A percentile compares a stretch with the other conserved stretches of the same genome.
These are phyloP conservation scores for Pelobates cultripes DNA, from an alignment of 2,797 vertebrate genomes.

Conservation along the genomic window DNA sequence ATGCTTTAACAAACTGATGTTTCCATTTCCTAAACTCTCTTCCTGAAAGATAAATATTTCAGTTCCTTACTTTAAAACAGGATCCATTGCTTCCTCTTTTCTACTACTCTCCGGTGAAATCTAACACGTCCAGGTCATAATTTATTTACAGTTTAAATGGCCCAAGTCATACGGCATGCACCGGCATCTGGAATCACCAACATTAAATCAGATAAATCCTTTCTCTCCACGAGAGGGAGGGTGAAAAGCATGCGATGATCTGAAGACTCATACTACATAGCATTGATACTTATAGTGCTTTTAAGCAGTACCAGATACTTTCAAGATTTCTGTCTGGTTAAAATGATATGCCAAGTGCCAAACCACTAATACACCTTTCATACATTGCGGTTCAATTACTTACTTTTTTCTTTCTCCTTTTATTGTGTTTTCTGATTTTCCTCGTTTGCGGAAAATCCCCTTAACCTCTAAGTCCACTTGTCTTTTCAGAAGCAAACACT, in stretches of 20 bases:
- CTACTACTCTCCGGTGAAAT: constrained; percentile 23
- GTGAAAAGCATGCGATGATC: background rate
- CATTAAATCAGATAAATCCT: background rate
- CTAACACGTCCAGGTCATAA: constrained; percentile 36
- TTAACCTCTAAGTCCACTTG: too few species aligned
- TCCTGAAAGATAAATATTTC: constrained; percentile 36
- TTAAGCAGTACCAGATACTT: too few species aligned
- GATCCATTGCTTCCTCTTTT: constrained; percentile 26
- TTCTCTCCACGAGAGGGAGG: background rate
- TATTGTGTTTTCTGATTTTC: too few species aligned
- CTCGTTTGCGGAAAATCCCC: too few species aligned
- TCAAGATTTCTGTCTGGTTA: too few species aligned
- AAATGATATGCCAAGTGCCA: too few species aligned
- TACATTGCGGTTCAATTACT: too few species aligned
- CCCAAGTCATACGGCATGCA: constrained; percentile 7
- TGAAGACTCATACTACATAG: background rate
- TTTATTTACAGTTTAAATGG: constrained; percentile 43
- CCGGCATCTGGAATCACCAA: background rate
- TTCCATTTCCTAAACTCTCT: constrained; percentile 14
- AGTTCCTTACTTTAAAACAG: constrained; percentile 35
- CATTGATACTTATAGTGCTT: too few species aligned
- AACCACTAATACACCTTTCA: too few species aligned
- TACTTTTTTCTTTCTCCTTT: too few species aligned
- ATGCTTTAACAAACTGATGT: background rate
- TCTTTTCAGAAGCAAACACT: too few species aligned